phyloP scores from a whole-genome alignment of 2,797 vertebrate genomes.

The Nothura maculosa region DNA sequence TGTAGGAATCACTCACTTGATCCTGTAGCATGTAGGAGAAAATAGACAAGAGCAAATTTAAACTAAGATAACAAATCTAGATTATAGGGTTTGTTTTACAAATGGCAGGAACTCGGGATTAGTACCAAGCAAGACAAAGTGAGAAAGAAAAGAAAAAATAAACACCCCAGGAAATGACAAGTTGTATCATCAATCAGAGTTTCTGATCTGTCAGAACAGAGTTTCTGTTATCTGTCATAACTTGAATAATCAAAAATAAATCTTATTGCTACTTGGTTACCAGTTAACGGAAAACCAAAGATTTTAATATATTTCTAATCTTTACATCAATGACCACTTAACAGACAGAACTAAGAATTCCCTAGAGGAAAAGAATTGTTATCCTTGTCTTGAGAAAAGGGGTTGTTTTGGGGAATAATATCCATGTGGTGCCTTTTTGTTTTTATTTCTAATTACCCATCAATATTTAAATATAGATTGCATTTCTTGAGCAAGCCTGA shows the following conservation, averaged over 20 bases:
- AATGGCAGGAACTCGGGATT: neutral
- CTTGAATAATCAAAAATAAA: neutral
- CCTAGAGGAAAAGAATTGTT: neutral
- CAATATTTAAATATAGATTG: constrained; percentile 42
- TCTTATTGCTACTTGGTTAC: neutral
- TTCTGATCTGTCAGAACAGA: neutral
- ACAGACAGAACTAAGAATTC: neutral
- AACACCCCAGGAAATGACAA: neutral
- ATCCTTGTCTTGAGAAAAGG: neutral
- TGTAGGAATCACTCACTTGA: neutral
- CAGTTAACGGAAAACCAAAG: neutral
- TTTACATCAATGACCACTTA: neutral
- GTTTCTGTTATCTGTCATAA: neutral
- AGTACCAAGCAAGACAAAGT: neutral
- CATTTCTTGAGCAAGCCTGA: constrained; percentile 34
- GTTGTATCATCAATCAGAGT: neutral
- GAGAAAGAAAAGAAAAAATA: neutral
- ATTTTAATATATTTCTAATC: neutral
- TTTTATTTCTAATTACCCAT: constrained; percentile 1
- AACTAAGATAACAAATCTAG: neutral
- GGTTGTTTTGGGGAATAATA: constrained; percentile 3
- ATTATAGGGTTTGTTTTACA: neutral
- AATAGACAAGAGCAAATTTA: neutral
- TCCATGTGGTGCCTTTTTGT: neutral
- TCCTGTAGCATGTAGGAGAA: neutral